A percentile compares a stretch with the other conserved stretches of the same genome.
phyloP scores from a whole-genome alignment of 2,888 invertebrate genomes.

The Oeneis ivallda region DNA sequence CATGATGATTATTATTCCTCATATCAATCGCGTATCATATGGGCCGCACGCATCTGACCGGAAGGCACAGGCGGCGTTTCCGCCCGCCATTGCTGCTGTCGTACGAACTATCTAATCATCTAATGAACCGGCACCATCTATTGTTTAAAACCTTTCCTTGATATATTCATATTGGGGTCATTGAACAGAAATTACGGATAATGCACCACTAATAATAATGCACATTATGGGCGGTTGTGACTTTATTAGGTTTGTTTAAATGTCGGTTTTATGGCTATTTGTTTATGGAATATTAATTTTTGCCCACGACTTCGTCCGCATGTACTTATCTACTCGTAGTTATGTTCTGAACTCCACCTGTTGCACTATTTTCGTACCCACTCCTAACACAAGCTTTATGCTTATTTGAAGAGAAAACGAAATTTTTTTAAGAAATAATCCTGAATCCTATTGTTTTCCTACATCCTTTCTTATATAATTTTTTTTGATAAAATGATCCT shows the following conservation, averaged over 20 bases:
- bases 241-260: conserved; percentile 34
- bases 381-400: too few relatives aligned
- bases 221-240: conserved; percentile 27
- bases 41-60: conserved; percentile 67
- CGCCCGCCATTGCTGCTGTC: conserved; percentile 62
- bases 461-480: too few relatives aligned
- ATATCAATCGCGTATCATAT: conserved; percentile 59
- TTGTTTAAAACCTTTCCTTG: conserved; percentile 65
- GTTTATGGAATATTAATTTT: conserved; percentile 11
- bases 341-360: too few relatives aligned
- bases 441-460: too few relatives aligned
- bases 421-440: too few relatives aligned
- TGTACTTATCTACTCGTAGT: too few relatives aligned
- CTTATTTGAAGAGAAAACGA: too few relatives aligned
- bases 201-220: too few relatives aligned
- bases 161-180: conserved; percentile 54
- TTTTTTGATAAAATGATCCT: too few relatives aligned
- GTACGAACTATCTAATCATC: conserved; percentile 63
- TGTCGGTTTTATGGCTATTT: conserved; percentile 19
- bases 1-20: conserved; percentile 50
- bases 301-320: too few relatives aligned
- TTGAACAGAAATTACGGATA: conserved; percentile 51
- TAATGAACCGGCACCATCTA: conserved; percentile 69
- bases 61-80: conserved; percentile 66
- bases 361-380: too few relatives aligned